Evolutionary conservation across 1,140 invertebrate genomes (phyloP).

Genomic region (Drosophila sp.): DNA sequence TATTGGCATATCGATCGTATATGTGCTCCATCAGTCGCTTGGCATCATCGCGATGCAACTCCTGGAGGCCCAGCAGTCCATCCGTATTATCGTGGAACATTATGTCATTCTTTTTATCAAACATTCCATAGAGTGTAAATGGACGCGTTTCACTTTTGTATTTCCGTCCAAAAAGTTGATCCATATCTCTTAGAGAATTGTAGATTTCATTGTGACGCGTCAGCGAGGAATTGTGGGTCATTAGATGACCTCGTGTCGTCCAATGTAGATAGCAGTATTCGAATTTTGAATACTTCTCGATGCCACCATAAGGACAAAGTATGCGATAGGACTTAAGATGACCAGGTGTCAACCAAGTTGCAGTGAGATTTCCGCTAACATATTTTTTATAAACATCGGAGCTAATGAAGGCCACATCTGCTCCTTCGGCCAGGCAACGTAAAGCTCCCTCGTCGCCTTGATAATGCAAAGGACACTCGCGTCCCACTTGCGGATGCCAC

Average conservation of each 20-base stretch:
- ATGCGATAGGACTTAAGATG: conserved; percentile 73
- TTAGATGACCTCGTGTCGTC: conserved; percentile 87
- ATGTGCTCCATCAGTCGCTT: conserved; percentile 73
- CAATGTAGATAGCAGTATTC: conserved; percentile 88
- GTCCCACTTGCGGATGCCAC: conserved; percentile 82
- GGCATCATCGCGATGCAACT: conserved; percentile 79
- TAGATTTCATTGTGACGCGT: conserved; percentile 86
- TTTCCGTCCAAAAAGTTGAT: conserved; percentile 87
- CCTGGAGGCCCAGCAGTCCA: conserved; percentile 82
- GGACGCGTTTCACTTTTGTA: conserved; percentile 85
- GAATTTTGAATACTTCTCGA: conserved; percentile 64
- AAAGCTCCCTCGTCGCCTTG: conserved; percentile 87
- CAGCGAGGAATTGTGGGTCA: conserved; percentile 84
- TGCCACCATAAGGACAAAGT: conserved; percentile 84
- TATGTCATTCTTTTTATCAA: conserved; percentile 85
- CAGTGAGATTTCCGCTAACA: conserved; percentile 83
- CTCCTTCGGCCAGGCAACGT: conserved; percentile 90
- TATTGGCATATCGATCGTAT: conserved; percentile 58
- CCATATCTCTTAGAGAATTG: conserved; percentile 87
- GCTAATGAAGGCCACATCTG: conserved; percentile 94
- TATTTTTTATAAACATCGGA: conserved; percentile 87
- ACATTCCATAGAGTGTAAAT: conserved; percentile 88
- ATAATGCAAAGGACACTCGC: conserved; percentile 75
- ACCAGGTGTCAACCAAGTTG: conserved; percentile 50
- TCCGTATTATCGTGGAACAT: conserved; percentile 88